Conservation (phyloP, 2,888 invertebrate species). For the Nipponacmea schrenckii region DNA sequence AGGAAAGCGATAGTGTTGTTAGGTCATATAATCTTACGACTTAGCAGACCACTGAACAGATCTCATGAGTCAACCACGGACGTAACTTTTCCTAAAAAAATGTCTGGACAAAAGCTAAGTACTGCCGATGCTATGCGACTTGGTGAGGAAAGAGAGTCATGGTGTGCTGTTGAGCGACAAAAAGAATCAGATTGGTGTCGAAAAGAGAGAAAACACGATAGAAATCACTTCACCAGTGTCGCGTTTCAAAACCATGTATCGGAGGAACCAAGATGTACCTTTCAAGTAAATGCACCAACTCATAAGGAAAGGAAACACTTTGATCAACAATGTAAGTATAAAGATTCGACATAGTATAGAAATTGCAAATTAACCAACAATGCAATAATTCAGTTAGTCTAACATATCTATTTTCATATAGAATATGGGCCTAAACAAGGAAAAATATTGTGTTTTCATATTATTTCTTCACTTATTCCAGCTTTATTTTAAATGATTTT, state of each 20-base stretch:
- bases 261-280: conserved; percentile 49
- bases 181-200: conserved; percentile 62
- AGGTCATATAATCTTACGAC: too few species aligned
- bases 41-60: too few species aligned
- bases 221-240: conserved; percentile 42
- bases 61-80: too few species aligned
- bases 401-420: too few species aligned
- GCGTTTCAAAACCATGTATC: conserved; percentile 44
- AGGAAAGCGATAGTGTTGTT: too few species aligned
- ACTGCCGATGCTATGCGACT: conserved; percentile 37
- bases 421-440: too few species aligned
- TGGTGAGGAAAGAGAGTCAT: conserved; percentile 55
- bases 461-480: too few species aligned
- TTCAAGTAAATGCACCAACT: conserved; percentile 45
- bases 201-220: conserved; percentile 48
- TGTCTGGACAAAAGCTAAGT: conserved; percentile 13
- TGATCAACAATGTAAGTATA: conserved; percentile 45
- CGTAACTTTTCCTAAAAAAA: not conserved
- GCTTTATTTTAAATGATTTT: too few species aligned
- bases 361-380: too few species aligned
- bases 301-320: conserved; percentile 53
- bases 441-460: too few species aligned
- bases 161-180: conserved; percentile 62
- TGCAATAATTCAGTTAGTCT: too few species aligned
- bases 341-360: not conserved